Evolutionary conservation across 2,888 invertebrate genomes (phyloP), one percentile per base, ranked within the genome.

Genomic region (Pristionchus mayeri): DNA sequence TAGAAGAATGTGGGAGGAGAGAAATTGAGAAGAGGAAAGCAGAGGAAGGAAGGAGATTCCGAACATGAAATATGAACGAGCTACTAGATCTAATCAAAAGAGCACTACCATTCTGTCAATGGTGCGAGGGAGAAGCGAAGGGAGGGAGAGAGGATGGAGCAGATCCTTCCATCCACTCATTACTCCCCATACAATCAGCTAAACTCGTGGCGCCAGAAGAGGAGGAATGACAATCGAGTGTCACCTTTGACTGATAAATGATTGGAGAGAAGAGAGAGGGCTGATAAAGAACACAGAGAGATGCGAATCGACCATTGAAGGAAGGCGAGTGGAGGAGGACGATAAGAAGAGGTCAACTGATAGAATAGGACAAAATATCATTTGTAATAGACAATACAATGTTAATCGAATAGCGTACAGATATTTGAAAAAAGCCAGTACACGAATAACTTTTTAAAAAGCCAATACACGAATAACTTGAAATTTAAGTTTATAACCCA

Each of bases 281-380:
- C 67, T 34, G 67, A 37, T 67, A 34, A 37, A 67, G 34, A 67
- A 30, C 18, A 67, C 40, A 75, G 71, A 75, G 40, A 75, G 71
- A 44, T 11, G n/a, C 40, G 30, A 44, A 75, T 63, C 30, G 18
- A 63, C 60, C 60, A 63, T 63, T 63, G 40, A 44, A 75, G 71
- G 40, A 75, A 40, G 24, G 44, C 21, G 16, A 40, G 40, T 40
- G 18, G 30, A 37, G 63, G 30, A 27, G 30, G 34, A 67, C 6
- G 67, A 24, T 40, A 40, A 44, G 37, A 75, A 75, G 44, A 75
- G 44, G 71, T 44, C 40, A 75, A 37, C 6, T n/a, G 9, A 24
- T 44, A 75, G 11, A 67, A 24, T 44, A 40, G 16, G 44, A 40
- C 27, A 44, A 24, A 63, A 63, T 30, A 63, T 9, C n/a, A n/a